Evolutionary conservation across 1,140 invertebrate species (phyloP), one percentile per base, ranked within the genome.

Genomic region (Pentalonia nigronervosa): DNA sequence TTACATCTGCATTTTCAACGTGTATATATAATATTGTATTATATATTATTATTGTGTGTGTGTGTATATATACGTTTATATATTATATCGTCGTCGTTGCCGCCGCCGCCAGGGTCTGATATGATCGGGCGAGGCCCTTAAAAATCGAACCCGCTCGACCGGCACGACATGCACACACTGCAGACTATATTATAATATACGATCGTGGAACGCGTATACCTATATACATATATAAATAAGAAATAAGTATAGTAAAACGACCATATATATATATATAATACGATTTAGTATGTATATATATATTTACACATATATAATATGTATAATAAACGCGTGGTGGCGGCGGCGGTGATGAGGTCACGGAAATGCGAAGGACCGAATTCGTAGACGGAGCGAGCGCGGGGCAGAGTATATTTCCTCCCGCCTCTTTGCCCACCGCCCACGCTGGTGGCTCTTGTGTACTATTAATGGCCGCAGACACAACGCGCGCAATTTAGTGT

Each of bases 1-100:
- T 93, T 93, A 93, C 91, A 93, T 93, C 91, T 93, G 91, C 81
- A 86, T 93, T 93, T 93, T 53, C 48, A 84, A 76, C 90, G 67
- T 34, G 67, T 50, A 81, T 83, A 41, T 60, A 90, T 36, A 89
- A 25, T 76, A 60, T 23, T 48, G 34, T 90, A 41, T 41, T 90
- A 67, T 83, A 76, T 92, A 92, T 93, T 84, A 53, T 67, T 53
- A 56, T 93, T 81, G 34, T 76, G 23, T 91, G 20, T 91, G 21
- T 83, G 8, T 41, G 41, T 48, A 47, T 30, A 9, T 14, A 30
- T 14, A 53, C 20, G 20, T 21, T 21, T 21, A 41, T 36, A 90
- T 90, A 56, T 90, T 90, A 90, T 90, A 89, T 36, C 81, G n/a
- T 89, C 30, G 60, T 76, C 60, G 60, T 76, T 14, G 60, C 17